phyloP scores from a whole-genome alignment of 2,888 invertebrate genomes.

The Epirrita christyi region DNA sequence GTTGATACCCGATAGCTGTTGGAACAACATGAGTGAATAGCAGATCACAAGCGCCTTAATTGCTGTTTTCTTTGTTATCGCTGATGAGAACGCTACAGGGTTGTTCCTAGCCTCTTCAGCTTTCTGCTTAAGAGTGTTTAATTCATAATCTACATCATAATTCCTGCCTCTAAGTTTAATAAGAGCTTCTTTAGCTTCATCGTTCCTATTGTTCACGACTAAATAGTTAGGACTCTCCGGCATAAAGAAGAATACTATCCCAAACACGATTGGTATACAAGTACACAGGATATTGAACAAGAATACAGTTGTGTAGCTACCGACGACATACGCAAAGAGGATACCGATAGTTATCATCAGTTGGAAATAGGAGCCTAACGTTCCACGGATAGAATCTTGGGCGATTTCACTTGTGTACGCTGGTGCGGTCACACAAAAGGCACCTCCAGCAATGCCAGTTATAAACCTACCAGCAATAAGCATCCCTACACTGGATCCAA shows the following conservation, averaged over 20 bases:
- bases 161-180: slow-evolving; percentile 89
- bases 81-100: slow-evolving; percentile 81
- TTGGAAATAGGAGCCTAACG: slow-evolving; percentile 94
- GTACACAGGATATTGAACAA: slow-evolving; percentile 87
- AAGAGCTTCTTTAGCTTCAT: slow-evolving; percentile 88
- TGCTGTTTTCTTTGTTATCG: slow-evolving; percentile 86
- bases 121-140: slow-evolving; percentile 84
- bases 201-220: slow-evolving; percentile 86
- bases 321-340: slow-evolving; percentile 89
- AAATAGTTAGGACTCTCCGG: slow-evolving; percentile 94
- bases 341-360: slow-evolving; percentile 94
- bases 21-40: slow-evolving; percentile 94
- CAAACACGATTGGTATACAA: slow-evolving; percentile 88
- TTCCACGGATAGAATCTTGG: slow-evolving; percentile 92
- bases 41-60: slow-evolving; percentile 88
- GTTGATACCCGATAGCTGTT: slow-evolving; percentile 94
- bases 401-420: slow-evolving; percentile 95
- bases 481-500: slow-evolving; percentile 86
- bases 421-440: slow-evolving; percentile 93
- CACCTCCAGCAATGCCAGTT: slow-evolving; percentile 90
- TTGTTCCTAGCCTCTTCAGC: slow-evolving; percentile 80
- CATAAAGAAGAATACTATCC: slow-evolving; percentile 90
- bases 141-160: slow-evolving; percentile 88
- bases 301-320: slow-evolving; percentile 83
- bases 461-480: slow-evolving; percentile 88